Conservation (phyloP, 2,888 invertebrate genomes). For the Pollenia angustigena region DNA sequence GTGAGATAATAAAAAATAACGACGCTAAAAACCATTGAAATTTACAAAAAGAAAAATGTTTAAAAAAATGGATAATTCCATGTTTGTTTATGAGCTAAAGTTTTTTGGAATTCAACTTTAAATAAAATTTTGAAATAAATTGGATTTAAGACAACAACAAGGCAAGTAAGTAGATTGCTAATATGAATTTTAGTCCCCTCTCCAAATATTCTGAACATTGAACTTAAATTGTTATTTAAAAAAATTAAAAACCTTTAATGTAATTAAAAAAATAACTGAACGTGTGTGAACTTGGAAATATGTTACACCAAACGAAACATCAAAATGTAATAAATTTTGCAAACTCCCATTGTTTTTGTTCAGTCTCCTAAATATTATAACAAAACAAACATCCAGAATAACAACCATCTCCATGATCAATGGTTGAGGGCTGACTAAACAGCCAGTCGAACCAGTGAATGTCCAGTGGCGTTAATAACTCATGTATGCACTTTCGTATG, state of each 20-base stretch:
- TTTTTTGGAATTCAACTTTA: too few relatives aligned
- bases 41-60: not conserved
- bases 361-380: slow-evolving; percentile 27
- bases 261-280: not conserved
- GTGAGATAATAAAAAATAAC: slow-evolving; percentile 24
- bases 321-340: slow-evolving; percentile 50
- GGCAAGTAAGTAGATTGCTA: too few relatives aligned
- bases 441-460: slow-evolving; percentile 28
- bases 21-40: not conserved
- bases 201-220: too few relatives aligned
- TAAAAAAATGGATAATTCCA: not conserved
- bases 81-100: too few relatives aligned
- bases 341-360: slow-evolving; percentile 21
- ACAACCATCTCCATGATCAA: slow-evolving; percentile 37
- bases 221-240: not conserved
- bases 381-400: not conserved
- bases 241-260: not conserved
- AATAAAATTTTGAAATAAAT: too few relatives aligned
- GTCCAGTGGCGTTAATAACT: slow-evolving; percentile 67
- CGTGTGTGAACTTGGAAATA: slow-evolving; percentile 2
- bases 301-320: not conserved
- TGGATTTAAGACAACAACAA: too few relatives aligned
- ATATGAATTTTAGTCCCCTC: too few relatives aligned
- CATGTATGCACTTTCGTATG: slow-evolving; percentile 26
- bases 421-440: slow-evolving; percentile 40